Percentiles rank a stretch among this genome's conserved stretches.
phyloP scores from a whole-genome alignment of 2,888 invertebrate genomes.

The Ophion ellenae region DNA sequence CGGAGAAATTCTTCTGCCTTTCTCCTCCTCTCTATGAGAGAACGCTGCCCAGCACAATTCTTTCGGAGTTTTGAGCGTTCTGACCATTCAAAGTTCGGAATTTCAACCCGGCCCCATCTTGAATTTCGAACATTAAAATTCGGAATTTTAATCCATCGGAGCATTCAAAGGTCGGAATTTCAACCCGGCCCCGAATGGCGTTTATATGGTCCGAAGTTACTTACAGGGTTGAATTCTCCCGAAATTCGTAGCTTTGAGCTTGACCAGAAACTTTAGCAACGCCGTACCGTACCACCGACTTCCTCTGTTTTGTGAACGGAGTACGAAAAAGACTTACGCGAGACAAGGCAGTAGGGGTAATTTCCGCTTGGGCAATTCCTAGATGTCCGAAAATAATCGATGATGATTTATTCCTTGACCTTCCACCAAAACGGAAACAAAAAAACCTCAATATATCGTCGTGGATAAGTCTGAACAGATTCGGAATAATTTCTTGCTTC shows the following conservation, averaged over 20 bases:
- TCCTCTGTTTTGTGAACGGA: background rate
- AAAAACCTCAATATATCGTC: background rate
- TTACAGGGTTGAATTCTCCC: too few species aligned
- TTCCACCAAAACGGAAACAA: background rate
- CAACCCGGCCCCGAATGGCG: background rate
- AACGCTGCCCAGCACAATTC: too few species aligned
- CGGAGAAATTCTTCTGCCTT: too few species aligned
- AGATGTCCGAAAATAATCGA: background rate
- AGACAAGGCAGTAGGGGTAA: background rate
- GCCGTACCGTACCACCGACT: background rate
- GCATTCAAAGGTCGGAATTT: too few species aligned
- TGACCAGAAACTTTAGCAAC: too few species aligned
- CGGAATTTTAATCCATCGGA: too few species aligned
- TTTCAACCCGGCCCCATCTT: too few species aligned
- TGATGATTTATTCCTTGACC: background rate
- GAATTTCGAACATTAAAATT: too few species aligned
- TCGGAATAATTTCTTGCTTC: background rate
- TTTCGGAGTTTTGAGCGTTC: too few species aligned
- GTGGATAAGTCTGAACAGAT: background rate
- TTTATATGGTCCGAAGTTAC: background rate
- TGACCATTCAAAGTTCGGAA: too few species aligned
- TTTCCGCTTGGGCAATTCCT: background rate
- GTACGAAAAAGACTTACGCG: background rate
- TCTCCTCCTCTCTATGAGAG: too few species aligned
- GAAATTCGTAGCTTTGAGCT: too few species aligned